Base-by-base conservation (phyloP, 2,113 vertebrate genomes). In the Leuciscus idus region DNA sequence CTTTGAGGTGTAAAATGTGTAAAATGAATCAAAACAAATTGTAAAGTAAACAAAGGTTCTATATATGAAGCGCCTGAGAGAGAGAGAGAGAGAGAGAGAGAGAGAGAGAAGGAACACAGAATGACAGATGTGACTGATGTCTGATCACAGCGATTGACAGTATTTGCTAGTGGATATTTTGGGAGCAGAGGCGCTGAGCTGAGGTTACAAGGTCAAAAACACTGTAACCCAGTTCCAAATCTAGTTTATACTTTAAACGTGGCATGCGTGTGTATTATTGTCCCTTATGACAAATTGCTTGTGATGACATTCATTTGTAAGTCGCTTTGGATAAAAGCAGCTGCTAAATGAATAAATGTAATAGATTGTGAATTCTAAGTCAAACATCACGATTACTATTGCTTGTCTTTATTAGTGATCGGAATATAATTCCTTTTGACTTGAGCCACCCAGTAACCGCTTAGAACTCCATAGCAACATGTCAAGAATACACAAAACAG, bases 151-250 rank as follows among this genome's bases (percentile, higher is more conserved):
- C 8, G 4, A 84, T 72, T 50, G 81, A 70, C 81, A 84, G 81
- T 81, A 84, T 74, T 83, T 86, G 55, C 1, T 28, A 75, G 68
- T 39, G 11, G 1, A 13, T 59, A 39, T 23, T 8, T 68, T 9
- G n/a, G 73, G 72, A 50, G 61, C 39, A 61, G 52, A 86, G 28
- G 39, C 50, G 19, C 59, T 81, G 13, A 75, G 66, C 19, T 48
- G 57, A 81, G 75, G 85, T 84, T 70, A 59, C 62, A 81, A 81
- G 76, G 39, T 62, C 80, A 57, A 81, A 39, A 84, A 10, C 55
- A 73, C 74, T 33, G 3, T 36, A 48, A 75, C 68, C 57, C 43
- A 52, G n/a, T 21, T 57, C 23, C 1, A 19, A 80, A 55, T 50
- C 72, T 46, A 21, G 11, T 33, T 5, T 33, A 39, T 39, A n/a